Evolutionary conservation across 2,797 vertebrate genomes (phyloP), one percentile per base, ranked within the genome.

Genomic region (Ctenopoma multispine): DNA sequence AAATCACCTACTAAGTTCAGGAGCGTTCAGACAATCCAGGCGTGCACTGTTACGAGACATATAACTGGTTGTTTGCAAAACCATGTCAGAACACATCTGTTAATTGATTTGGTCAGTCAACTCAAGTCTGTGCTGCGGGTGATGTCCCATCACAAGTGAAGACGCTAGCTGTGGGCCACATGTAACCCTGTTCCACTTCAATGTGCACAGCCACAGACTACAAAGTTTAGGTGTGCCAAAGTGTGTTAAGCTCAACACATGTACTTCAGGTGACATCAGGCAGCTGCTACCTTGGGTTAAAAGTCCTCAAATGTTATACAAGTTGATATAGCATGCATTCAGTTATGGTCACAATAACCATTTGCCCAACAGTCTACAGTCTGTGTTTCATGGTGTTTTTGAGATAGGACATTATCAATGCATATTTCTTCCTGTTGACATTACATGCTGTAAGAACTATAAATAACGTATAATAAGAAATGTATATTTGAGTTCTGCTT

Each of bases 241-340:
- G 73, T 80, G 80, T 12, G 76, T 95, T 93, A 92, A 73, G 80
- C 87, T 94, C 91, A 92, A 81, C 80, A 80, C 82, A 44, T 72
- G 66, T 72, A 84, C 89, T 89, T 78, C 90, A 79, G 87, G 89
- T 87, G 81, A 89, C 87, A 90, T 82, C 67, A 53, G 80, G 73
- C 91, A 91, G 87, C 91, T 90, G 90, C 86, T 90, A 84, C 85
- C 69, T 82, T 70, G 72, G 65, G 75, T 82, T 75, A 54, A 77
- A 87, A 84, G 73, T 70, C 40, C 44, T 64, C 56, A 48, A 68
- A 83, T 72, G 64, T 72, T 72, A 72, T 27, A 79, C 72, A 84
- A 74, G 70, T 83, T 80, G 63, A 74, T 63, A 65, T 59, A 6
- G n/a, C 36, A 11, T 70, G 62, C 29, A 48, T 69, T 74, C 21